Evolutionary conservation across 37 sponge, comb jelly and placozoan species (phyloP), one percentile per base, ranked within the genome.

Genomic region (Lycopodina hypogea): DNA sequence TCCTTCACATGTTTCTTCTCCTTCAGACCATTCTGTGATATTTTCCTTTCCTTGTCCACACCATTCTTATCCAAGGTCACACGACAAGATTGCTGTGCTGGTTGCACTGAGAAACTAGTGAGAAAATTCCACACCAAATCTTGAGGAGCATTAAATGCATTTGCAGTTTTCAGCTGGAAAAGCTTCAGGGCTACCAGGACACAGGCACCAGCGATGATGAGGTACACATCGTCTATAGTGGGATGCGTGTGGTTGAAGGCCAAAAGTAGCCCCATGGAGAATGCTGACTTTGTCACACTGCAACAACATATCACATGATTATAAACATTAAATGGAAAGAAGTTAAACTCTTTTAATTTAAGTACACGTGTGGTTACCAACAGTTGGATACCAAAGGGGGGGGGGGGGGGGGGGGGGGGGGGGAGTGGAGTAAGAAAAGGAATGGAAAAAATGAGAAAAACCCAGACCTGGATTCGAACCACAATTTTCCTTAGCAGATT

Each of bases 261-360:
- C 29, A 66, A 50, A 37, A 82, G 15, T 3, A 55, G 36, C 0
- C 62, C 82, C 24, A 73, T 66, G 34, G 41, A n/a, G 41, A 82
- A 74, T 32, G 74, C 52, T 1, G 82, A 59, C 48, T 82, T 82
- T 23, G 82, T 82, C 24, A 65, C 51, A 41, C 82, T 82, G 66
- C 32, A 45, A 45, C 9, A 45, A n/a, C n/a, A n/a, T n/a, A n/a
- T n/a, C n/a, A n/a, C n/a, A n/a, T n/a, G n/a, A n/a, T n/a, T n/a
- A n/a, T n/a, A n/a, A n/a, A n/a, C n/a, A n/a, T n/a, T n/a, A n/a
- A n/a, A n/a, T n/a, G n/a, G n/a, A n/a, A n/a, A n/a, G n/a, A n/a
- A n/a, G n/a, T n/a, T n/a, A n/a, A n/a, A n/a, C n/a, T n/a, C n/a
- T n/a, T n/a, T n/a, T n/a, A n/a, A n/a, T n/a, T n/a, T n/a, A n/a